phyloP scores from a whole-genome alignment of 2,113 vertebrate genomes.

The Eptesicus fuscus region DNA sequence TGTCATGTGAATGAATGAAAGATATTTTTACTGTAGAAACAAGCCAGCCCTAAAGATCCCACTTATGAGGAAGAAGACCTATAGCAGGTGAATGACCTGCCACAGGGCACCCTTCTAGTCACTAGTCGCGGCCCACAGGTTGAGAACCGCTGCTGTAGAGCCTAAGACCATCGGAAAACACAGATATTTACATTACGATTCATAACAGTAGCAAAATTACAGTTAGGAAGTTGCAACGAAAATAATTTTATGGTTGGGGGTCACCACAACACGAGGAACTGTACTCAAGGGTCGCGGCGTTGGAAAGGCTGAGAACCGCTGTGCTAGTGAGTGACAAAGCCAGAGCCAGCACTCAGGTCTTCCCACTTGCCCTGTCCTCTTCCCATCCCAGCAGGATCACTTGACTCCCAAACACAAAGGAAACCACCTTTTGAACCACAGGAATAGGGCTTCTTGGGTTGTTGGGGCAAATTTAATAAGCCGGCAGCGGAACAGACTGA shows the following conservation, averaged over 20 bases:
- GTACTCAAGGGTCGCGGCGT: no score
- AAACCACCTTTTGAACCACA: not conserved
- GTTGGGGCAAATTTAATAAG: slow-evolving; percentile 16
- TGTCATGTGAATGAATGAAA: not conserved
- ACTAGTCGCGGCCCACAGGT: no score
- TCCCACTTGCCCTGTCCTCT: not conserved
- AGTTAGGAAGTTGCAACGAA: no score
- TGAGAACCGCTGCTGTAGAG: no score
- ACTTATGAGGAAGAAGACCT: not conserved
- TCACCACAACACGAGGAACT: no score
- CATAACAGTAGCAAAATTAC: no score
- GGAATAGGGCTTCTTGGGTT: not conserved
- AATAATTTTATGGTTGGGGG: no score
- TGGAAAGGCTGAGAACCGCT: no score
- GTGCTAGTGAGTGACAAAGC: not conserved
- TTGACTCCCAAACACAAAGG: not conserved
- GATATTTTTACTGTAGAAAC: not conserved
- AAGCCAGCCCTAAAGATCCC: not conserved
- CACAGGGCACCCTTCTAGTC: not conserved
- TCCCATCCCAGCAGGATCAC: not conserved
- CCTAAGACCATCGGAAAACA: no score
- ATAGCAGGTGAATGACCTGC: not conserved
- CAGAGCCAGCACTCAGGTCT: not conserved
- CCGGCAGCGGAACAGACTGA: not conserved
- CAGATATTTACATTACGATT: no score